Evolutionary conservation across 2,113 vertebrate genomes (phyloP), one percentile per base, ranked within the genome.

Genomic region (Collichthys lucidus): DNA sequence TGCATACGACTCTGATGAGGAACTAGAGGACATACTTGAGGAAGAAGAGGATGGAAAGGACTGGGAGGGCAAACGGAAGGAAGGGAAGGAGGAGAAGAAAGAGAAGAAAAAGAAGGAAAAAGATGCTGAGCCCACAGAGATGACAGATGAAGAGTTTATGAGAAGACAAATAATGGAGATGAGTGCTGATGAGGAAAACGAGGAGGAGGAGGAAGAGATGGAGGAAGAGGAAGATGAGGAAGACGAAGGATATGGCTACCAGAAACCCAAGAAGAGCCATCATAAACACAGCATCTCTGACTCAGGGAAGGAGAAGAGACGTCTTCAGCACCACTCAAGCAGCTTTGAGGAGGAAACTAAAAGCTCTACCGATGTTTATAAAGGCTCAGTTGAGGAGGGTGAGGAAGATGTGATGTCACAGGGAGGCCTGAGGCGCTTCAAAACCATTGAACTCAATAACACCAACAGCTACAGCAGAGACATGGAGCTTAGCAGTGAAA

Each of bases 381-480:
- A 95, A 87, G 95, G 91, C 0, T 95, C 94, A 15, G 80, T 90
- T 29, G 95, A 95, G 75, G 96, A 96, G 16, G 88, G 93, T 0
- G 96, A 97, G 0, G 96, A 96, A 72, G 94, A 96, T 67, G 15
- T 95, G 24, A 96, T 96, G 89, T 95, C 96, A 6, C 97, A 99
- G 87, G 98, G 98, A 0, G 98, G 98, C 0, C 91, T 99, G 59
- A 94, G 98, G 12, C 96, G 98, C 82, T 99, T 99, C 85, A 99
- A 99, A 92, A 99, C 98, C 22, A 99, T 99, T 0, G 98, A 99
- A 84, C 95, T 99, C 65, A 99, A 99, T 82, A 99, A 97, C 93
- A 97, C 97, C 0, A 98, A 95, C 3, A 95, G 96, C 85, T 99
- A 97, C 0, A 90, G 95, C 69, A 93, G 96, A 46, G 97, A 98